phyloP scores from a whole-genome alignment of 2,797 vertebrate species.

The Notamacropus eugenii region DNA sequence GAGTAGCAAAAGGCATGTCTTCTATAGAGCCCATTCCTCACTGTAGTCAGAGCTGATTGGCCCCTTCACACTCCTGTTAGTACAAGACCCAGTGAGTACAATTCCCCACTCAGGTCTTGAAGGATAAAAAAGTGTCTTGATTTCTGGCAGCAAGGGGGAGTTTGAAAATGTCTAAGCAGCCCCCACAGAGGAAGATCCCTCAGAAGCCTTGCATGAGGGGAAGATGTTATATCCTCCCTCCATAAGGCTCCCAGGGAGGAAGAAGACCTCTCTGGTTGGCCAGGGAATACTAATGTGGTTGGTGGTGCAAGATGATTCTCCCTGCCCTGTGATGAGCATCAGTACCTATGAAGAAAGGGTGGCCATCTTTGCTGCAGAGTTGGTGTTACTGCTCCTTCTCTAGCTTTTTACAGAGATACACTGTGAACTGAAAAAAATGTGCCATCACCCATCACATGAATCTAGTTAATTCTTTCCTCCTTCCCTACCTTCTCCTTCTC shows the following conservation, averaged over 20 bases:
- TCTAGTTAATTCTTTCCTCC: neutral
- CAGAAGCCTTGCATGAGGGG: neutral
- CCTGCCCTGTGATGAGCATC: neutral
- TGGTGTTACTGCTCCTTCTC: neutral
- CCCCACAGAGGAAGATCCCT: neutral
- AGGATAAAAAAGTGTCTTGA: neutral
- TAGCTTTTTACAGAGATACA: neutral
- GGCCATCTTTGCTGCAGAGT: neutral
- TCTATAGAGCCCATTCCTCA: neutral
- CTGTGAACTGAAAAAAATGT: neutral
- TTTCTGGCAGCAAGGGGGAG: neutral
- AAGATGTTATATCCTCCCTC: neutral
- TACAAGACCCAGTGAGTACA: neutral
- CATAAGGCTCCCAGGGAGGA: neutral
- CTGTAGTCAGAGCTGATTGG: neutral
- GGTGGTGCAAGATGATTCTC: neutral
- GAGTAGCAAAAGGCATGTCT: neutral
- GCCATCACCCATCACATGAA: neutral
- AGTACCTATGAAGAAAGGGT: constrained; percentile 6
- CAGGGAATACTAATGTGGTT: neutral
- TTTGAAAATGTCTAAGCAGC: neutral
- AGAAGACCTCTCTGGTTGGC: neutral
- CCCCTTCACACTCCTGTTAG: neutral
- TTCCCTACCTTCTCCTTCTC: no score
- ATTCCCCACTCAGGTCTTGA: neutral